Evolutionary conservation across 1,140 invertebrate genomes (phyloP), one percentile per base, ranked within the genome.

Genomic region (Drosophila obscura): DNA sequence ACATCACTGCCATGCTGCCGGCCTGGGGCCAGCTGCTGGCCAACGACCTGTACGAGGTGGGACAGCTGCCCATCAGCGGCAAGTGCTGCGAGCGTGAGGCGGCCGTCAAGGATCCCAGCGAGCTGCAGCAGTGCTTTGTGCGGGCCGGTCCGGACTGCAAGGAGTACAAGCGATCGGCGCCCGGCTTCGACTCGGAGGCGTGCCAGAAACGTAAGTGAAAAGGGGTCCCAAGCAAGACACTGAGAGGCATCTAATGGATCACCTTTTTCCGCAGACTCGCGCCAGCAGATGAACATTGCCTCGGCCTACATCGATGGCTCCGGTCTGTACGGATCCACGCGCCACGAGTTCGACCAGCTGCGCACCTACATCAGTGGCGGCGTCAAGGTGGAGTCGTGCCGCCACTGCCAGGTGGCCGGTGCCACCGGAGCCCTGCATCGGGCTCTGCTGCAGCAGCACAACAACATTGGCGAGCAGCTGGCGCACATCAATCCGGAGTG

Each of bases 301-400:
- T 97, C 97, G 0, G 94, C 96, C 4, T 98, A 97, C 89, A 93
- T 98, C 8, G 97, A 98, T 83, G 97, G 94, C 2, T 97, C 96
- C 0, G 95, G 95, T 13, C 92, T 98, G 43, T 98, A 98, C 89
- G 97, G 97, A 5, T 96, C 93, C 52, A 95, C 94, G 0, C 94
- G 95, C 44, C 94, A 95, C 45, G 94, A 94, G 73, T 89, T 96
- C 6, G 93, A 95, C 31, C 93, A 94, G 22, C 90, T 96, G 1
- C 92, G 97, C 39, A 95, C 96, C 0, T 97, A 97, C 91, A 95
- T 95, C 62, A 94, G 94, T 48, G 95, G 96, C 6, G 94, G 94
- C 67, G 94, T 96, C 2, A 94, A 95, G 71, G 61, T 95, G 2
- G 92, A 91, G 2, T 93, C 93, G 0, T 96, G 95, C 84, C 93